These are phyloP conservation scores for Heliconius ismenius DNA, from an alignment of 2,888 invertebrate species.

Conservation along the genomic window DNA sequence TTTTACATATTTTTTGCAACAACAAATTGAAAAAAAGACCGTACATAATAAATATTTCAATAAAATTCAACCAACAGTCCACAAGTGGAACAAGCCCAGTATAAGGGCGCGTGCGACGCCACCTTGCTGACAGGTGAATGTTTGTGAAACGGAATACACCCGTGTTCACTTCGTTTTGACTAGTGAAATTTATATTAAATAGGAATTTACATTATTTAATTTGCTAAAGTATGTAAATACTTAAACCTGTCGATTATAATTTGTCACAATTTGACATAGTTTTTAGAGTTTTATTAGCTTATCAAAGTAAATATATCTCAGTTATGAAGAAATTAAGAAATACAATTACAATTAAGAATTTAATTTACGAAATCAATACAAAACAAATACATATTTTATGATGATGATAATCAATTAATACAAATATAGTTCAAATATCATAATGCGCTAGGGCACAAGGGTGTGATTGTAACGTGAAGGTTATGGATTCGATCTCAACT, in stretches of 20 bases:
- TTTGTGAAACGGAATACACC: slow-evolving; percentile 67
- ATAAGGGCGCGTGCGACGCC: slow-evolving; percentile 50
- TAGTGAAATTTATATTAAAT: slow-evolving; percentile 20
- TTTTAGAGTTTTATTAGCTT: not conserved
- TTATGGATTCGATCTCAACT: no score
- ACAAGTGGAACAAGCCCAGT: slow-evolving; percentile 30
- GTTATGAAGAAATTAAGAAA: no score
- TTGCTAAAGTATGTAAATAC: not conserved
- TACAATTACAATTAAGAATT: no score
- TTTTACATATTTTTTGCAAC: no score
- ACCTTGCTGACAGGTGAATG: slow-evolving; percentile 68
- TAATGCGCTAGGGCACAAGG: no score
- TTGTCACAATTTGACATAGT: not conserved
- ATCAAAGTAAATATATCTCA: not conserved
- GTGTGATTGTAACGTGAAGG: no score
- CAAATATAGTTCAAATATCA: no score
- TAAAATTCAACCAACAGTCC: not conserved
- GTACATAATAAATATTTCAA: not conserved
- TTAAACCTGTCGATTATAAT: slow-evolving; percentile 4
- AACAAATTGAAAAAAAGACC: no score
- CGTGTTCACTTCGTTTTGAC: slow-evolving; percentile 48
- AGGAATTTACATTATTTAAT: not conserved
- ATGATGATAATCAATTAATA: no score
- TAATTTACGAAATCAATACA: no score
- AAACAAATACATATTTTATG: no score